Evolutionary conservation across 1,140 invertebrate genomes (phyloP), one percentile per base, ranked within the genome.

Genomic region (Brachystomella parvula): DNA sequence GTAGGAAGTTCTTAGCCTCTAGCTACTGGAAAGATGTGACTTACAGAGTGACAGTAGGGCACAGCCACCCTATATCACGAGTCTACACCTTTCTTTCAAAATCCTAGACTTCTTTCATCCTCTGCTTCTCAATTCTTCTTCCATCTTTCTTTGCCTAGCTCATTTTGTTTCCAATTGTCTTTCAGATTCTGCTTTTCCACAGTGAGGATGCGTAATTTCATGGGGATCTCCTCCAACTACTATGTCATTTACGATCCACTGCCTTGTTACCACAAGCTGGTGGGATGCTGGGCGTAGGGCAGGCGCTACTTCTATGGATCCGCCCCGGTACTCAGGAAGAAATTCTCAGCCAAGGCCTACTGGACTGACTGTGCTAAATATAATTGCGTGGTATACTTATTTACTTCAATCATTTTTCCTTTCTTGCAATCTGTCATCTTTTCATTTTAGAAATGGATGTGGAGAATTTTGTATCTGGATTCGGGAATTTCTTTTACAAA

Each of bases 341-440:
- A 97, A 79, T 99, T 99, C 80, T 98, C 94, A 17, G 96, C 94
- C 31, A 92, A 91, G 28, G 84, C 88, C 57, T 99, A 95, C 77
- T 98, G 96, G 84, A 82, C 83, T n/a, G 96, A 99, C 77, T 96
- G 95, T 77, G 83, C 87, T 35, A 92, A 93, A 76, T 94, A 96
- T 76, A 86, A 96, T 21, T 95, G 92, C 79, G 98, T 96, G 73
- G 95, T 98, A 44, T 44, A 44, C 39, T n/a, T 44, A 9, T n/a
- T 12, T 44, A 44, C 39, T 44, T n/a, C n/a, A 12, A 44, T 44
- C 39, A 44, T n/a, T 44, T n/a, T 44, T n/a, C 9, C 39, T 44
- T n/a, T 44, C 9, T n/a, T 9, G 39, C 9, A 44, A 44, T n/a
- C n/a, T 44, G 39, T n/a, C n/a, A 9, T 44, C 9, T 9, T 44